Evolutionary conservation across 2,888 invertebrate species (phyloP).

Genomic region (Sarcophaga carnaria): DNA sequence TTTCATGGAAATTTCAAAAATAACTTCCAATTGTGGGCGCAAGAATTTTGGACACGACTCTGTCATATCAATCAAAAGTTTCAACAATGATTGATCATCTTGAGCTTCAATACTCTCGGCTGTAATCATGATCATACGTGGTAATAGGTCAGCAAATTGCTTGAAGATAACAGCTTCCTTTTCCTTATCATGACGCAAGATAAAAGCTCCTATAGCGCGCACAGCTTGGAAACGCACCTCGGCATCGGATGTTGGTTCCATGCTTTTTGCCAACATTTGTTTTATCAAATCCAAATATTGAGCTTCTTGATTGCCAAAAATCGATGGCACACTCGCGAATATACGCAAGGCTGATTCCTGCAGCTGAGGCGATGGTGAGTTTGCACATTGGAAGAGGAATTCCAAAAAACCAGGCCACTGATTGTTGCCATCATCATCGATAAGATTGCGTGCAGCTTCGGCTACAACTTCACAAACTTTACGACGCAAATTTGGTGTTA

Average conservation of each 20-base stretch:
- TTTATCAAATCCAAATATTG: conserved; percentile 96
- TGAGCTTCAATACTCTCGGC: conserved; percentile 91
- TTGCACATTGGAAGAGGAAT: conserved; percentile 97
- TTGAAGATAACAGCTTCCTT: conserved; percentile 95
- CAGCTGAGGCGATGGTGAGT: conserved; percentile 89
- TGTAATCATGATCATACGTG: conserved; percentile 87
- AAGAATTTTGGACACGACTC: conserved; percentile 96
- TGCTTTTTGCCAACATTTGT: conserved; percentile 94
- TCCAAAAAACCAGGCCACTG: conserved; percentile 98
- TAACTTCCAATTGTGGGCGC: conserved; percentile 91
- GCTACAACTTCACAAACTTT: conserved; percentile 98
- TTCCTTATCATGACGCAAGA: conserved; percentile 90
- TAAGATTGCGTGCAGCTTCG: conserved; percentile 96
- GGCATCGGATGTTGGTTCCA: conserved; percentile 87
- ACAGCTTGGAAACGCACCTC: conserved; percentile 92
- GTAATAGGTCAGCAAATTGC: conserved; percentile 93
- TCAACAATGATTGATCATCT: conserved; percentile 95
- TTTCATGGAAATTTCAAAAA: conserved; percentile 95
- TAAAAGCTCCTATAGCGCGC: conserved; percentile 92
- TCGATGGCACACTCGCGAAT: conserved; percentile 97
- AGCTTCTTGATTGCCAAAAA: conserved; percentile 97
- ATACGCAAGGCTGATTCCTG: conserved; percentile 97
- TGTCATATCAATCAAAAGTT: conserved; percentile 96
- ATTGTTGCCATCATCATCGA: conserved; percentile 97
- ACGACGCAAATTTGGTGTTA: conserved; percentile 89